Base-by-base conservation (phyloP, 2,797 vertebrate species). In the Syndactyla subalaris region DNA sequence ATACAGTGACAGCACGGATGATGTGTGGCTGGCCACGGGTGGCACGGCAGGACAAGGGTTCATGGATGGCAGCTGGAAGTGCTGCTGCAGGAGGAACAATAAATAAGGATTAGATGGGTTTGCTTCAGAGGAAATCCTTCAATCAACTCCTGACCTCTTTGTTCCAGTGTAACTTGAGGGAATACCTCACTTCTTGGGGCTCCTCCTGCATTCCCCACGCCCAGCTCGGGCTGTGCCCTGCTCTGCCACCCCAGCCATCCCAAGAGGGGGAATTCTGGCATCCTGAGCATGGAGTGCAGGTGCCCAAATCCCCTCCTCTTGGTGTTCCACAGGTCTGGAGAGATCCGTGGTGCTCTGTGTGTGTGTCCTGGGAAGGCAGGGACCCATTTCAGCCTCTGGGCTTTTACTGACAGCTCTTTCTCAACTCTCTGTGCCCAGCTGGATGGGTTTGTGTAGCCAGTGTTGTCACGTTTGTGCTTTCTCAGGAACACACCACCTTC, bases 21-120 rank as follows among this genome's bases (percentile, higher is more conserved):
- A 88, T 74, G 48, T 88, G 89, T 59, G 7, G 67, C 36, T 5
- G 77, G 89, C 87, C 14, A 2, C 1, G 52, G 82, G 18, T 68
- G 92, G 89, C 89, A 95, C 72, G 68, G 85, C 2, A 77, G 91
- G 85, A 85, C 82, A 18, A 45, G 62, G 66, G 85, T 76, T 91
- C 73, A 32, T 4, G 43, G 74, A 46, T 84, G 85, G 61, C 72
- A 46, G n/a, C 5, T 83, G 89, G 78, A 85, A 88, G 89, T 66
- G 67, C 66, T 90, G 5, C 85, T 65, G 7, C 34, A 20, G 36
- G 58, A 88, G 87, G 57, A 76, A 54, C 66, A 36, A 89, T 89
- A 89, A 92, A 94, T 89, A 80, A 70, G 73, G 83, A 82, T 92
- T 62, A 84, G 22, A 66, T 76, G 63, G 6, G 46, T 90, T 73